Conservation (phyloP, 2,888 invertebrate species). For the Amiota communis region DNA sequence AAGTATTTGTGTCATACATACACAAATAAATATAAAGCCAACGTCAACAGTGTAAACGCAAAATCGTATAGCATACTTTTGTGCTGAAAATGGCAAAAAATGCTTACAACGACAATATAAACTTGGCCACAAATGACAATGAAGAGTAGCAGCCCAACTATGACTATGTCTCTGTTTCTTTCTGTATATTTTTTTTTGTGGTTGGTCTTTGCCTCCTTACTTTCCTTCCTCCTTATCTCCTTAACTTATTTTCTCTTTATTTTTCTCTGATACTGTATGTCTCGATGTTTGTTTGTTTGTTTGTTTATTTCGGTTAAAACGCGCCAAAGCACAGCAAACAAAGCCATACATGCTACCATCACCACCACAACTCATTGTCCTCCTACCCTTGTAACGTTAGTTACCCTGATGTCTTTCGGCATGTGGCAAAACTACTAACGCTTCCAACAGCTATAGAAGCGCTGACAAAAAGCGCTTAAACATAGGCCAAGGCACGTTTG, state of each 20-base stretch:
- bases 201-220: no score
- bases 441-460: slow-evolving; percentile 39
- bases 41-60: neutral
- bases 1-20: slow-evolving; percentile 18
- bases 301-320: slow-evolving; percentile 20
- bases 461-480: slow-evolving; percentile 65
- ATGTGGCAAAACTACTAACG: no score
- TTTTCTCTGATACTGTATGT: no score
- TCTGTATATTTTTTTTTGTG: neutral
- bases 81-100: slow-evolving; percentile 26
- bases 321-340: slow-evolving; percentile 26
- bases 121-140: slow-evolving; percentile 38
- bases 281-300: neutral
- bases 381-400: no score
- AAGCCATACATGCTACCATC: neutral
- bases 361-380: neutral
- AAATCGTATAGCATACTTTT: slow-evolving; percentile 9
- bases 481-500: slow-evolving; percentile 70
- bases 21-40: neutral
- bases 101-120: slow-evolving; percentile 47
- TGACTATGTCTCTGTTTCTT: slow-evolving; percentile 3
- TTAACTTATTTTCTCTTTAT: no score
- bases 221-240: no score
- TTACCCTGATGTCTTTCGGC: no score
- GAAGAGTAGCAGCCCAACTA: slow-evolving; percentile 21